These are phyloP conservation scores for Umimayanthus chanpuru DNA, from an alignment of 92 coral and sea anemone species.

Conservation along the genomic window DNA sequence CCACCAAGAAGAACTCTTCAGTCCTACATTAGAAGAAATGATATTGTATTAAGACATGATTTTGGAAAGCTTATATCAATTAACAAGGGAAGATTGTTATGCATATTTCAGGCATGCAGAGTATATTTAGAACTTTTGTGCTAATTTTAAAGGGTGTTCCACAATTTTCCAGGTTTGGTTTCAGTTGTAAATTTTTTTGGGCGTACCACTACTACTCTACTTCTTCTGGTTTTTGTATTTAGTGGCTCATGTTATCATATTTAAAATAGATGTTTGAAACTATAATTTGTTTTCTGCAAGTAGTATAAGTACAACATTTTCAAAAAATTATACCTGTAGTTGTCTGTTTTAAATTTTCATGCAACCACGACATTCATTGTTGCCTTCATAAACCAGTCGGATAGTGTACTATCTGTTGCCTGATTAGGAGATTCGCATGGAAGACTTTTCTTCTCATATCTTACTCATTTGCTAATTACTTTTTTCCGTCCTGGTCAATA, in stretches of 20 bases:
- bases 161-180: not conserved
- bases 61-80: slow-evolving; percentile 17
- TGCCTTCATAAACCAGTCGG: no score
- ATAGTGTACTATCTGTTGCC: no score
- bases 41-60: slow-evolving; percentile 29
- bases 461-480: no score
- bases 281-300: no score
- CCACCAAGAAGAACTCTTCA: slow-evolving; percentile 45
- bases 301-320: no score
- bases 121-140: not conserved
- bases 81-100: slow-evolving; percentile 28
- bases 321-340: no score
- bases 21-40: not conserved
- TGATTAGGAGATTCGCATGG: no score
- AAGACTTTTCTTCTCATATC: no score
- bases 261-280: no score
- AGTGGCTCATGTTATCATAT: no score
- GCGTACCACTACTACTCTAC: not conserved
- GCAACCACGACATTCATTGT: no score
- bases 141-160: not conserved
- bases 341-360: no score
- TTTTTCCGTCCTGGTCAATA: slow-evolving; percentile 42
- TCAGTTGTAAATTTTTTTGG: not conserved
- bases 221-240: not conserved
- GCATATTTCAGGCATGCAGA: slow-evolving; percentile 31